Percentiles rank a stretch among this genome's conserved stretches.
Evolutionary conservation across 2,113 vertebrate genomes (phyloP).

Genomic region (Coreoperca whiteheadi): DNA sequence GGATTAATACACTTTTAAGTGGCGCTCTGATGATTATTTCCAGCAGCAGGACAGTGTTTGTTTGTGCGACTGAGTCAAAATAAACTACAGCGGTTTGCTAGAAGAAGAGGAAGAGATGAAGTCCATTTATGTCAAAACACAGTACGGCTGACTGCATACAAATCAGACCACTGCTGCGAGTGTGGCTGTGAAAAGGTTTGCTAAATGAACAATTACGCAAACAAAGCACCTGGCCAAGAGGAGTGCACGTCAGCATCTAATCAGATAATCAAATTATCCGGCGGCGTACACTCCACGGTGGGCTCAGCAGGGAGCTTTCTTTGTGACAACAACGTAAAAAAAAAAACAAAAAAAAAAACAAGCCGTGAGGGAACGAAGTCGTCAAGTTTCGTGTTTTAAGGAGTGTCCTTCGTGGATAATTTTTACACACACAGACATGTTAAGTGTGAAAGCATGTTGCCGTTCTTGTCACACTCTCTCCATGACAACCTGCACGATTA

Average conservation of each 20-base stretch:
- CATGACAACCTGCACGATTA: slow-evolving; percentile 25
- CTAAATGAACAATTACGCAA: neutral
- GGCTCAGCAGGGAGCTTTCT: neutral
- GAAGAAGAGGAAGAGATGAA: neutral
- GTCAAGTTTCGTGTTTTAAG: neutral
- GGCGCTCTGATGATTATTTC: no score
- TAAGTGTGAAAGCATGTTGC: slow-evolving; percentile 37
- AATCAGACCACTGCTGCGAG: neutral
- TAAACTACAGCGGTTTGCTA: neutral
- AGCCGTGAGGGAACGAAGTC: neutral
- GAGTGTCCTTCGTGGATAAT: neutral
- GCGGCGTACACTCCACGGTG: no score
- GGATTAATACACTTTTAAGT: no score
- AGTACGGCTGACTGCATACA: neutral
- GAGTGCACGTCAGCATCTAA: neutral
- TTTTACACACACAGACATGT: neutral
- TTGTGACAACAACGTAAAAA: neutral
- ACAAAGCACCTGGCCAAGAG: neutral
- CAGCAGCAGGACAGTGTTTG: no score
- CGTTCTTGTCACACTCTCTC: slow-evolving; percentile 9
- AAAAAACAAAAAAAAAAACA: no score
- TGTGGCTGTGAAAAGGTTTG: neutral
- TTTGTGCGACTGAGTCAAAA: no score
- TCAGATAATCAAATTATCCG: no score
- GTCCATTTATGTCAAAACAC: neutral